Percentiles rank a stretch among this genome's conserved stretches.
Conservation (phyloP, 2,888 invertebrate species). For the Trichogramma dendrolimi region DNA sequence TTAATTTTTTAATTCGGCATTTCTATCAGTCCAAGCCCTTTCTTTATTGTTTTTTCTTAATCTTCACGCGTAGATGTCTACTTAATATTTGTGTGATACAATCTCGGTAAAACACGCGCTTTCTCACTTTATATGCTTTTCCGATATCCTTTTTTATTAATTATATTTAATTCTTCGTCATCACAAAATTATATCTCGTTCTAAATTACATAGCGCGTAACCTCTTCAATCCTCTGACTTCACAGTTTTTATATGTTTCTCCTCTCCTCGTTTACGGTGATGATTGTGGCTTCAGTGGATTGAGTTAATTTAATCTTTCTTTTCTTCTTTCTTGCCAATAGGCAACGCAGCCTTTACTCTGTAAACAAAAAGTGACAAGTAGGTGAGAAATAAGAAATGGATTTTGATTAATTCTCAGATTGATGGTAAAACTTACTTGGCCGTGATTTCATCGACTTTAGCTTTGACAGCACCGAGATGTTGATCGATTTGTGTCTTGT, state of each 20-base stretch:
- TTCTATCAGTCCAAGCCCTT: conserved; percentile 8
- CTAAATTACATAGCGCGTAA: conserved; percentile 20
- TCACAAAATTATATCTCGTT: conserved; percentile 22
- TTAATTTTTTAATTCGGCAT: too few species aligned
- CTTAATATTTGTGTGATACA: conserved; percentile 17
- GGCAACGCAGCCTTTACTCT: conserved; percentile 87
- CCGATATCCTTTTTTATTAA: conserved; percentile 21
- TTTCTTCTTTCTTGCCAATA: conserved; percentile 81
- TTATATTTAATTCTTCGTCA: conserved; percentile 19
- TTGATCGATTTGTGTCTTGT: conserved; percentile 89
- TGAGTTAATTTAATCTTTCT: conserved; percentile 67
- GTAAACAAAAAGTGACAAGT: conserved; percentile 30
- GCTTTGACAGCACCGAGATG: conserved; percentile 82
- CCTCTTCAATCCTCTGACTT: conserved; percentile 19
- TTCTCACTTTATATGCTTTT: conserved; percentile 17
- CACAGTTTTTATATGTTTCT: conserved; percentile 9
- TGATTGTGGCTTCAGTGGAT: too few species aligned
- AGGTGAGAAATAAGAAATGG: background rate
- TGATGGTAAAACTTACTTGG: conserved; percentile 66
- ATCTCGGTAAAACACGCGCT: conserved; percentile 13
- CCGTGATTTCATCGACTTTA: conserved; percentile 82
- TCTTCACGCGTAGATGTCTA: conserved; percentile 23
- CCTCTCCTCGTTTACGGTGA: background rate
- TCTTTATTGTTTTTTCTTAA: conserved; percentile 21
- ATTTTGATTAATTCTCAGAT: background rate